Evolutionary conservation across 2,888 invertebrate species (phyloP).

Genomic region (Trilocha varians): DNA sequence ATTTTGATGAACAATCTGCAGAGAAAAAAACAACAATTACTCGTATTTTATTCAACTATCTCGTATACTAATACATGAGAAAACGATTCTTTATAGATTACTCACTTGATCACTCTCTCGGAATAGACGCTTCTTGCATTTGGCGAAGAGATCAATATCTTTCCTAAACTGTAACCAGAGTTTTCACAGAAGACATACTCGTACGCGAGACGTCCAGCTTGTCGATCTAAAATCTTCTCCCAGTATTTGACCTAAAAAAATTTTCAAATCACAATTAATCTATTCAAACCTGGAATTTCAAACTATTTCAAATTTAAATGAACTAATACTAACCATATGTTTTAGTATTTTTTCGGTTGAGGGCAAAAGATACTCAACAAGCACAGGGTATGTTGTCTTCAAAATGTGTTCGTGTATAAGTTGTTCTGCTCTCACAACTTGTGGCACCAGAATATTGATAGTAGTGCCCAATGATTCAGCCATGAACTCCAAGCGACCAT

Average conservation of each 20-base stretch:
- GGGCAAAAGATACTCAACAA: slow-evolving; percentile 55
- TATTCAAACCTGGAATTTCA: background rate
- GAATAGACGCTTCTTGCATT: slow-evolving; percentile 83
- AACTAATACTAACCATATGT: slow-evolving; percentile 42
- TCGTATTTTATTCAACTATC: no score
- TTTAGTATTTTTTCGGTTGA: slow-evolving; percentile 59
- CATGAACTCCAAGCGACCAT: slow-evolving; percentile 62
- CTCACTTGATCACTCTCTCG: slow-evolving; percentile 80
- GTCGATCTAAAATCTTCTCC: slow-evolving; percentile 88
- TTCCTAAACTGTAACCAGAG: slow-evolving; percentile 80
- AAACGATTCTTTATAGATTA: slow-evolving; percentile 7
- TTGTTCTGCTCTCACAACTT: slow-evolving; percentile 49
- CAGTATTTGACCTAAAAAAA: slow-evolving; percentile 88
- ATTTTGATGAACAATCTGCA: slow-evolving; percentile 60
- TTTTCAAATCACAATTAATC: background rate
- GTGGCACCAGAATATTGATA: slow-evolving; percentile 47
- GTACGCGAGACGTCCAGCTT: slow-evolving; percentile 85
- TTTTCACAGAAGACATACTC: slow-evolving; percentile 83
- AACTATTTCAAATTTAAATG: background rate
- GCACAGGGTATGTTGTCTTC: slow-evolving; percentile 52
- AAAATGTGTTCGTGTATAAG: slow-evolving; percentile 60
- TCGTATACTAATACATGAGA: no score
- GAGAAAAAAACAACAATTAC: slow-evolving; percentile 6
- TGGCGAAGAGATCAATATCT: slow-evolving; percentile 85
- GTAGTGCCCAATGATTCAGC: slow-evolving; percentile 53